A percentile compares a stretch with the other conserved stretches of the same genome.
phyloP scores from a whole-genome alignment of 2,113 vertebrate species.

The Empidonax traillii region DNA sequence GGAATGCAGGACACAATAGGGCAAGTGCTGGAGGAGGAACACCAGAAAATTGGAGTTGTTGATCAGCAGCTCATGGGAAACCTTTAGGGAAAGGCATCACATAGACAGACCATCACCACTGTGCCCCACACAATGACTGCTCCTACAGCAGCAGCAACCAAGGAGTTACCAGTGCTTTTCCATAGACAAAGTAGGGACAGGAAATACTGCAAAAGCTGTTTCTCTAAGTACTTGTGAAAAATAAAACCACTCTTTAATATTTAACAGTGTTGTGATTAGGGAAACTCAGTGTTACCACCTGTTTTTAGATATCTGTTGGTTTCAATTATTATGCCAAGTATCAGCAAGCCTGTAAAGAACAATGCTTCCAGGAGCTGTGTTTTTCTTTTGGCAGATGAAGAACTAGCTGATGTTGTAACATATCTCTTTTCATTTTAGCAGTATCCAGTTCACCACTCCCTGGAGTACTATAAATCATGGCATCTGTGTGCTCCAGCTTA shows the following conservation, averaged over 20 bases:
- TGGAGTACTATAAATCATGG: not conserved
- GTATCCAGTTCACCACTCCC: not conserved
- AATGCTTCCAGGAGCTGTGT: not conserved
- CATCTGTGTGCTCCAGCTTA: not conserved
- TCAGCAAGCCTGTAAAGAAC: not conserved
- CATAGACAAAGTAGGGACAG: not conserved
- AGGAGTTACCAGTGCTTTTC: not conserved
- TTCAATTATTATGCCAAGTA: not conserved
- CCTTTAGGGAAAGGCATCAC: not conserved
- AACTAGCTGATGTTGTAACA: not conserved
- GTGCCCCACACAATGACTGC: too few relatives aligned
- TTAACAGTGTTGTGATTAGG: not conserved
- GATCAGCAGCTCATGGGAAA: not conserved
- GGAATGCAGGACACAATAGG: not conserved
- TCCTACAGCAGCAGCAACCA: not conserved
- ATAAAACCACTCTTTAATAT: not conserved
- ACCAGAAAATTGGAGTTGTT: not conserved
- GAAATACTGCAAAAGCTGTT: not conserved
- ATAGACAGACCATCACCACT: not conserved
- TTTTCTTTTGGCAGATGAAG: not conserved
- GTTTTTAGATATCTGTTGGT: not conserved
- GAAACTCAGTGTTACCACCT: not conserved
- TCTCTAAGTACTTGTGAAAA: not conserved
- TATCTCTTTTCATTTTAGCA: not conserved
- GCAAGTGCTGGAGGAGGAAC: not conserved